Percentiles rank a stretch among this genome's conserved stretches.
phyloP scores from a whole-genome alignment of 2,888 invertebrate species.

The Sesamia inferens region DNA sequence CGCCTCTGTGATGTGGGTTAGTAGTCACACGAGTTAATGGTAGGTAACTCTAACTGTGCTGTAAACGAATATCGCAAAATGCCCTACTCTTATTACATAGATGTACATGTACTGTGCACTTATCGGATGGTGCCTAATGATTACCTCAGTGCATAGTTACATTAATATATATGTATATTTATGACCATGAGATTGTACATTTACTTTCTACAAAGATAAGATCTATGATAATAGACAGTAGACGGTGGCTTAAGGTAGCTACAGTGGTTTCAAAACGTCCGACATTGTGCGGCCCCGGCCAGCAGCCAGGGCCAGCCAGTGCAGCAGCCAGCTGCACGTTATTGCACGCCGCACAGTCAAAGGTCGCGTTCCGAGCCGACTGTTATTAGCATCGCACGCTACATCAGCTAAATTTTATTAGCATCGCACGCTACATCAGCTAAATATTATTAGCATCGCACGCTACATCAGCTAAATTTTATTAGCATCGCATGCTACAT shows the following conservation, averaged over 20 bases:
- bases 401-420: conserved; percentile 17
- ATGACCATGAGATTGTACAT: conserved; percentile 10
- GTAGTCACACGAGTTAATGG: neutral
- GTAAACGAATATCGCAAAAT: neutral
- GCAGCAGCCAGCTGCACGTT: neutral
- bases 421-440: neutral
- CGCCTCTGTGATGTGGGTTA: too few species aligned
- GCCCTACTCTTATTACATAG: neutral
- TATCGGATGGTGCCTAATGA: neutral
- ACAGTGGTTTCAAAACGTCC: neutral
- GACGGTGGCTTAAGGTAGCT: conserved; percentile 2
- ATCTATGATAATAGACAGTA: conserved; percentile 16
- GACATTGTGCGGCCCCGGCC: neutral
- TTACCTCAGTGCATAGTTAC: too few species aligned
- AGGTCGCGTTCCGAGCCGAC: conserved; percentile 20
- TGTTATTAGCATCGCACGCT: conserved; percentile 26
- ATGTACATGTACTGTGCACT: neutral
- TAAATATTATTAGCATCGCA: conserved; percentile 21
- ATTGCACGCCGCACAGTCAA: conserved; percentile 15
- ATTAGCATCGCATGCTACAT: conserved; percentile 15
- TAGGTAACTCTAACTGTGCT: neutral
- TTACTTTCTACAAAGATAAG: conserved; percentile 29
- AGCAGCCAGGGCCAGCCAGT: neutral
- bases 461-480: conserved; percentile 1
- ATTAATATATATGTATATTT: neutral